These are phyloP conservation scores for Megaustenia siamemsis DNA, from an alignment of 2,888 invertebrate species.

Conservation along the genomic window DNA sequence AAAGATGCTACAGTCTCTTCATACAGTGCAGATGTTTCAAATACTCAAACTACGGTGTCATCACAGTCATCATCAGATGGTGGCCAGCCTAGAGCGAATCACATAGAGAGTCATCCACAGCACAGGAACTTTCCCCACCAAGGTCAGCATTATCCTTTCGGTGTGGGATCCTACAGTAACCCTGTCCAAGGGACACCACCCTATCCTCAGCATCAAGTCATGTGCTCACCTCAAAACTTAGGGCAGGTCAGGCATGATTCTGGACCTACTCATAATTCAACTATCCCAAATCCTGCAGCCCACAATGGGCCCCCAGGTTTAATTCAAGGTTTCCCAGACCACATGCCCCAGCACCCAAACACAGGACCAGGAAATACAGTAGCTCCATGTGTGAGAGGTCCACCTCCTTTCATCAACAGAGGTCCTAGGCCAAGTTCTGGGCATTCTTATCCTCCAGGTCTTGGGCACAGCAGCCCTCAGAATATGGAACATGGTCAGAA, in stretches of 20 bases:
- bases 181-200: neutral
- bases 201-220: neutral
- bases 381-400: slow-evolving; percentile 33
- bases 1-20: slow-evolving; percentile 16
- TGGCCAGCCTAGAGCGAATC: neutral
- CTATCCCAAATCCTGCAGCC: slow-evolving; percentile 4
- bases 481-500: slow-evolving; percentile 43
- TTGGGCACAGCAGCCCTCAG: slow-evolving; percentile 4
- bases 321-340: slow-evolving; percentile 42
- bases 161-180: neutral
- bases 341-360: slow-evolving; percentile 44
- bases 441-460: slow-evolving; percentile 27
- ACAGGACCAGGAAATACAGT: slow-evolving; percentile 43
- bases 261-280: slow-evolving; percentile 10
- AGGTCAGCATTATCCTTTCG: slow-evolving; percentile 34
- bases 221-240: neutral
- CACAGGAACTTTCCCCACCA: slow-evolving; percentile 15
- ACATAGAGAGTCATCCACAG: neutral
- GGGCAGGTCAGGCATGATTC: neutral
- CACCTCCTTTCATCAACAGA: slow-evolving; percentile 44
- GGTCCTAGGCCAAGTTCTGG: slow-evolving; percentile 34
- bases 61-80: neutral
- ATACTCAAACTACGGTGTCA: neutral
- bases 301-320: slow-evolving; percentile 44
- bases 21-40: neutral